Evolutionary conservation across 2,888 invertebrate species (phyloP), one percentile per base, ranked within the genome.

Genomic region (Stenurella melanura): DNA sequence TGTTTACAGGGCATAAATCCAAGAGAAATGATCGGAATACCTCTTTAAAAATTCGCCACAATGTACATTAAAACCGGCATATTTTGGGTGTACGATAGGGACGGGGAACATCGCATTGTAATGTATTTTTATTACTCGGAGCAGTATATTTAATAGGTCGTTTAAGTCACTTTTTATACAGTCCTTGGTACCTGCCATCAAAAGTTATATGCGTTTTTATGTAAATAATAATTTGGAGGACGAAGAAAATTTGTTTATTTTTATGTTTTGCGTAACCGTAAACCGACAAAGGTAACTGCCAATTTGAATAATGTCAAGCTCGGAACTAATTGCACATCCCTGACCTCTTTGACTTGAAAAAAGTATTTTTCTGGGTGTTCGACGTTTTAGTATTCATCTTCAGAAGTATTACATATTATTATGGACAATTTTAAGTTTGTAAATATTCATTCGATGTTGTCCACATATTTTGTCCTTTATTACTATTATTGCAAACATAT

Each of bases 1-100:
- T 70, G 70, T 26, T 60, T 50, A 42, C 26, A 21, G 42, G 19
- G n/a, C n/a, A 60, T 70, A 70, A 70, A 58, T 60, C n/a, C 42
- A 30, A 42, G 19, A 70, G 30, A 34, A 58, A 56, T 57, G 26
- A 69, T 69, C 69, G 30, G 58, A 17, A 69, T 30, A 15, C 2
- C 56, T 57, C 56, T 18, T 30, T 54, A 58, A 69, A 34, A 69
- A 26, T 38, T 15, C 56, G 57, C 34, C 18, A 57, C 57, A 57
- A n/a, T 34, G 68, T 68, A 7, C 30, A 34, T 34, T 34, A 34
- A 6, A 34, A 34, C 30, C 30, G 9, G 30, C 7, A 9, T 34
- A 34, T 34, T 34, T 34, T 34, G 30, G 30, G 30, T 34, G 30
- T 34, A 34, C 30, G 30, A 34, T 34, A 34, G 30, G 30, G 30